Evolutionary conservation across 2,113 vertebrate genomes (phyloP).

Genomic region (Chionis minor): DNA sequence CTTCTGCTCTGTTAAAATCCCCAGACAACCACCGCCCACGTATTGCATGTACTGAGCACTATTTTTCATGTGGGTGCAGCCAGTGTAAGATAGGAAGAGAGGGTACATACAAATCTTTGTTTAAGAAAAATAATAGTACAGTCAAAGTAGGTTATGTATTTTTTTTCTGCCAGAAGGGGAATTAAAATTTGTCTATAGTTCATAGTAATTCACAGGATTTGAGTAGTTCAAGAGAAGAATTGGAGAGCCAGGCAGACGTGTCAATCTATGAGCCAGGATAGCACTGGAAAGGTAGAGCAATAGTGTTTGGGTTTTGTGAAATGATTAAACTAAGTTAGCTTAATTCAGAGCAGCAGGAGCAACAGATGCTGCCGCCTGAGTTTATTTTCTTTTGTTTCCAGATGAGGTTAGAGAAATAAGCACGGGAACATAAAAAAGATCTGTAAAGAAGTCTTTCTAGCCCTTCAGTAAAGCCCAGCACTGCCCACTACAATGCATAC

Average conservation of each 20-base stretch:
- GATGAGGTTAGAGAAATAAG: constrained; percentile 57
- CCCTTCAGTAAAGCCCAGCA: background rate
- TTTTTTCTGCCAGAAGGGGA: background rate
- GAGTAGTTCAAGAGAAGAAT: background rate
- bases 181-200: background rate
- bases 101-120: background rate
- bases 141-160: background rate
- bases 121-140: background rate
- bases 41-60: background rate
- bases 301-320: constrained; percentile 6
- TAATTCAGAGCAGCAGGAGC: constrained; percentile 67
- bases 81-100: background rate
- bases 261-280: constrained; percentile 12
- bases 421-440: background rate
- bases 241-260: background rate
- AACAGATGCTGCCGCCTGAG: constrained; percentile 59
- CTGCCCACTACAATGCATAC: background rate
- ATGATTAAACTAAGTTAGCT: constrained; percentile 66
- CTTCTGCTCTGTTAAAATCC: constrained; percentile 58
- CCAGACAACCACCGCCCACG: constrained; percentile 2
- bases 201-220: background rate
- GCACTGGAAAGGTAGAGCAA: constrained; percentile 35
- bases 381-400: constrained; percentile 65
- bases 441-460: background rate
- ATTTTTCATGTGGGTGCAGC: background rate